Evolutionary conservation across 2,888 invertebrate species (phyloP), one percentile per base, ranked within the genome.

Genomic region (Calameuta pallipes): DNA sequence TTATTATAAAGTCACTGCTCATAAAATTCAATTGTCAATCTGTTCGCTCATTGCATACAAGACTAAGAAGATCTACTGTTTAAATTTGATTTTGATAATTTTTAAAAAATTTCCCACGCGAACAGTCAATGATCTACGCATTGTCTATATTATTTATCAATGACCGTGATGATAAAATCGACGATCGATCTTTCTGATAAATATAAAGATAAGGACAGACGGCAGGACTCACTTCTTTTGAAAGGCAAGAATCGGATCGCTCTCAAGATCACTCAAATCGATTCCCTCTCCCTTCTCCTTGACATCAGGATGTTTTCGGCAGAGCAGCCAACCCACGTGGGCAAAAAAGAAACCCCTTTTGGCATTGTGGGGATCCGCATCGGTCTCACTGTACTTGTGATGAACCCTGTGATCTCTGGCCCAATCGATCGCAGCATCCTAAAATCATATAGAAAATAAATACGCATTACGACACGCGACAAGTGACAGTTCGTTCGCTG

Each of bases 341-440:
- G 98, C 95, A 92, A 98, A 99, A 94, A 98, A 98, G 93, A 99
- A 98, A 13, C 99, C 99, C 36, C 98, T 94, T 76, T 92, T 96
- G 2, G 98, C 97, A 90, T 98, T 98, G 91, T 98, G 98, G 0
- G 98, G 98, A 92, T 98, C 98, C 0, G 98, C 98, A 90, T 98
- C 95, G 0, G 98, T 98, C 91, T 98, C 98, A 33, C 96, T 96
- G 92, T 95, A 98, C 91, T 98, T 98, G 93, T 98, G 98, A 91
- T 98, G 97, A 89, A 97, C 96, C 85, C 97, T 94, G 92, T 93
- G 93, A 84, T 96, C 96, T 80, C 96, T 94, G 0, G 96, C 94
- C 96, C 96, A 96, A 87, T 96, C 96, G 77, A 95, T 94, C 3
- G 95, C 95, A 1, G 96, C 94, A 90, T 96, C 96, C 95, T 96